Evolutionary conservation across 2,797 vertebrate species (phyloP), one percentile per base, ranked within the genome.

Genomic region (Anguilla marmorata): DNA sequence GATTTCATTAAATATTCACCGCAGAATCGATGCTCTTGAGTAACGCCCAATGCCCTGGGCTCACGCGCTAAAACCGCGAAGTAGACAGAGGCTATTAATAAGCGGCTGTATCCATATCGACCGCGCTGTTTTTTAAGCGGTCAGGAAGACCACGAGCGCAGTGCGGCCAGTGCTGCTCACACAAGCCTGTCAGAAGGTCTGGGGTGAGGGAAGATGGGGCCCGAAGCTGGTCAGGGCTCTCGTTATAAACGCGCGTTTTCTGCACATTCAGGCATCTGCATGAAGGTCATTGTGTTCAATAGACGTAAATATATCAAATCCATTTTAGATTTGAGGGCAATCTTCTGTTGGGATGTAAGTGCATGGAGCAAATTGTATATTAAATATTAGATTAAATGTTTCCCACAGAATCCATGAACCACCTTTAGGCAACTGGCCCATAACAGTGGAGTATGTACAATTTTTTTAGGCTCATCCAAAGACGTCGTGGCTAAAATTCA

Each of bases 1-100:
- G 85, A 86, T 91, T 88, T 56, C 63, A 87, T 90, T 88, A 91
- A 88, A 91, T 89, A 91, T 92, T 90, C 87, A 90, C 86, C 76
- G 48, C 56, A 87, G 45, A 88, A 91, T 93, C 89, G 66, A 91
- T 93, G 89, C 69, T 85, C n/a, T 12, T 5, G 19, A 54, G 45
- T n/a, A 30, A 74, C 11, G 72, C 72, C 12, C 60, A 85, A 11
- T n/a, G 63, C 54, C 66, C 30, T 24, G 30, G 14, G 21, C 11
- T 79, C 24, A 19, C 56, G n/a, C 19, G 8, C 66, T 84, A 76
- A 86, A 85, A 72, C 60, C 86, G 88, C 82, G 80, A 86, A 54
- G 66, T 33, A n/a, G 74, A 12, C 48, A 24, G 33, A 79, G 19
- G 9, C 69, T 74, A 41, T 85, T 85, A 52, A 88, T 74, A 33